phyloP scores from a whole-genome alignment of 92 coral and sea anemone genomes.

The Paragorgia papillata region DNA sequence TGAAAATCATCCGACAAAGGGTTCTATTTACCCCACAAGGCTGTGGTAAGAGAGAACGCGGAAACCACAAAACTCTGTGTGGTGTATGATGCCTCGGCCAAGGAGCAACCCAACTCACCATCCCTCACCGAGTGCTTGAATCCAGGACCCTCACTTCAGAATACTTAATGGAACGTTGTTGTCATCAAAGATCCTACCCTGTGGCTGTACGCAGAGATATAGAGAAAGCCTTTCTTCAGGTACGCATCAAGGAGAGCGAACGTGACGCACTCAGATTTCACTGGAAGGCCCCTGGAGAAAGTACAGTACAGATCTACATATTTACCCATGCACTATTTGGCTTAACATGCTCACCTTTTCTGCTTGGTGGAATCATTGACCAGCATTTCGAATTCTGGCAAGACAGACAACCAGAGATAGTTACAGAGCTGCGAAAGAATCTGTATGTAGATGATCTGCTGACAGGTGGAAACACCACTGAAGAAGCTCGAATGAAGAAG shows the following conservation, averaged over 20 bases:
- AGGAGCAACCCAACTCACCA: too few relatives aligned
- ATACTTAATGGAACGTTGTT: background rate
- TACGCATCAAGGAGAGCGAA: background rate
- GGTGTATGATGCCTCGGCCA: background rate
- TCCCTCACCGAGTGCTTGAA: background rate
- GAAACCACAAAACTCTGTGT: background rate
- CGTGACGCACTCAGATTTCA: slow-evolving; percentile 7
- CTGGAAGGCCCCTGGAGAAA: background rate
- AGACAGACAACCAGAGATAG: slow-evolving; percentile 9
- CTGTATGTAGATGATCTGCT: slow-evolving; percentile 15
- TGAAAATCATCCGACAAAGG: background rate
- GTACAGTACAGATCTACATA: background rate
- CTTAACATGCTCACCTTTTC: background rate
- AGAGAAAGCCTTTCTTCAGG: background rate
- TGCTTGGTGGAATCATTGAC: background rate
- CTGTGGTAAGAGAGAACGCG: background rate
- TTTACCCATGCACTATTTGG: background rate
- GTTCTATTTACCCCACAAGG: background rate
- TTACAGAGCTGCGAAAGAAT: background rate
- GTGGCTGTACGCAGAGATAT: background rate
- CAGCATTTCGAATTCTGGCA: background rate
- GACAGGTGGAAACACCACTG: background rate
- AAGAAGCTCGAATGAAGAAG: background rate
- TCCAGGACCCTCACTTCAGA: background rate
- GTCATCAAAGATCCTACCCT: background rate